Evolutionary conservation across 2,113 vertebrate genomes (phyloP), one percentile per base, ranked within the genome.

Genomic region (Campylomormyrus numenius): DNA sequence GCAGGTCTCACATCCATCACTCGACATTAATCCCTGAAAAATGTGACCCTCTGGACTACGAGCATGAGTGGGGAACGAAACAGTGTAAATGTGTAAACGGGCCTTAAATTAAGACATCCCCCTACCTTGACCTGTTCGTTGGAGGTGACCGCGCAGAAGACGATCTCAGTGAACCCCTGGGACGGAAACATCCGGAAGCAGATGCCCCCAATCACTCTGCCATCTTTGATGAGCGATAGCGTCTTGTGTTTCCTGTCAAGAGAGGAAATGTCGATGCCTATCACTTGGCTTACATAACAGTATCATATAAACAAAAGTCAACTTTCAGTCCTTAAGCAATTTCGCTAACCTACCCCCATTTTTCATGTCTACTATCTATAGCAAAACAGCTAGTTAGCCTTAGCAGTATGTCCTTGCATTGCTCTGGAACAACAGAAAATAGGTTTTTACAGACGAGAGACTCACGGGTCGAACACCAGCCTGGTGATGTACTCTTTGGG

Each of bases 161-260:
- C 98, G 77, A 99, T 99, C 95, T 99, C 98, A 0, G 98, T 99
- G 92, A 99, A 99, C 93, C 98, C 98, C 93, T 99, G 98, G 3
- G 97, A 98, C 0, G 97, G 97, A 95, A 99, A 99, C 98, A 99
- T 99, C 45, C 98, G 97, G 93, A 99, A 99, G 92, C 98, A 99
- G 95, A 99, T 99, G 21, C 98, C 98, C 50, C 98, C 98, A 1
- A 99, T 99, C 77, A 99, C 98, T 45, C 98, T 98, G 15, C 98
- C 98, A 84, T 99, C 98, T 94, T 99, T 99, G 94, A 99, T 98
- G 92, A 99, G 95, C 45, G 98, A 98, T 90, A 99, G 96, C 0
- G 98, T 99, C 95, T 99, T 99, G 94, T 99, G 98, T 95, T 99
- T 99, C 95, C 98, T 99, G 95, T 92, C 92, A 50, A 89, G 90